Conservation (phyloP, 2,113 vertebrate species). For the Coturnix japonica region DNA sequence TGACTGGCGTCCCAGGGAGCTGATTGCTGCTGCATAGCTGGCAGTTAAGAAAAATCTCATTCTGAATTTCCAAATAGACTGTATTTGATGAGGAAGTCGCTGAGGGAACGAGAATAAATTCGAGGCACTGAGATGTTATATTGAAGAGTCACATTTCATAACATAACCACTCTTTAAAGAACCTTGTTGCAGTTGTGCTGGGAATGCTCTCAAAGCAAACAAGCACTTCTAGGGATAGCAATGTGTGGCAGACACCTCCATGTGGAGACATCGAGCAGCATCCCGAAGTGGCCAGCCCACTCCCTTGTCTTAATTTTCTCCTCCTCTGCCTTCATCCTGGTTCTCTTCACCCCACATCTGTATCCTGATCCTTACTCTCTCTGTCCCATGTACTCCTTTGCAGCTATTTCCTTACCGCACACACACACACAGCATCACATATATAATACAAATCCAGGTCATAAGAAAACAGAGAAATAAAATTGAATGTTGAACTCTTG, state of each 20-base stretch:
- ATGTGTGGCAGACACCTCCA: not conserved
- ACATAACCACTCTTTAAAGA: not conserved
- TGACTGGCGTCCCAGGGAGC: slow-evolving; percentile 21
- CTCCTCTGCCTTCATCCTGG: not conserved
- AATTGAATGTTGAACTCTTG: slow-evolving; percentile 53
- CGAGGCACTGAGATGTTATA: not conserved
- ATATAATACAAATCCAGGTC: slow-evolving; percentile 40
- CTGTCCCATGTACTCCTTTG: not conserved
- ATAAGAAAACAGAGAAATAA: slow-evolving; percentile 56
- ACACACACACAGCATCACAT: not conserved
- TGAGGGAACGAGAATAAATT: not conserved
- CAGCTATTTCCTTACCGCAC: not conserved
- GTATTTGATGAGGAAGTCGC: not conserved
- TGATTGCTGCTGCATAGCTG: not conserved
- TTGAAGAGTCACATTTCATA: not conserved
- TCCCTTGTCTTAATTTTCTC: not conserved
- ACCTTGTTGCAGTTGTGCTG: not conserved
- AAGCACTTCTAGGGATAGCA: not conserved
- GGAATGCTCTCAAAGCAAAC: not conserved
- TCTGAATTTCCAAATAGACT: not conserved
- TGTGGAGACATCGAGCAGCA: not conserved
- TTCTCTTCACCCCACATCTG: not conserved
- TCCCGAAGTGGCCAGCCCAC: not conserved
- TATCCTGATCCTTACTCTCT: not conserved
- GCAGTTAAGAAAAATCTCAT: not conserved